Conservation (phyloP, 1,140 invertebrate genomes). For the Lepidurus packardi region DNA sequence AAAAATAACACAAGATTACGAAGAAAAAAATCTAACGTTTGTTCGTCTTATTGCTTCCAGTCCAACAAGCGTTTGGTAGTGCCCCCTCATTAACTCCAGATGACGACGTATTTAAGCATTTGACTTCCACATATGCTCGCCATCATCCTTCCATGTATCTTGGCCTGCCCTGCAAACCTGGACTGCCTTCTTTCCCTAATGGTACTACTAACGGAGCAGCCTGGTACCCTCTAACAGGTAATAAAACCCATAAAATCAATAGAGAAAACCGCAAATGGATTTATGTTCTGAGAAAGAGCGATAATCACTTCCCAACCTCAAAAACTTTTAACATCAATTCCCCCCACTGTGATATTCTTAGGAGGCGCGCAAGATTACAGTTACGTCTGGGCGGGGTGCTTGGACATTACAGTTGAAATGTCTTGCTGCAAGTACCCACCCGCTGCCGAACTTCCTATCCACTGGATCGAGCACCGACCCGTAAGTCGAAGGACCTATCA, state of each 20-base stretch:
- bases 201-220: slow-evolving; percentile 89
- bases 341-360: slow-evolving; percentile 34
- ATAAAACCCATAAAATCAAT: background rate
- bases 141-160: slow-evolving; percentile 81
- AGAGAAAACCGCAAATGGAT: slow-evolving; percentile 3
- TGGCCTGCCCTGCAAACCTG: slow-evolving; percentile 69
- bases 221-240: slow-evolving; percentile 75
- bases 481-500: slow-evolving; percentile 36
- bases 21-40: too few relatives aligned
- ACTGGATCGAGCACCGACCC: slow-evolving; percentile 57
- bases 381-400: slow-evolving; percentile 57
- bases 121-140: slow-evolving; percentile 80
- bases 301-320: background rate
- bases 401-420: slow-evolving; percentile 62
- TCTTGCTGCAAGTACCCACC: slow-evolving; percentile 58
- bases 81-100: slow-evolving; percentile 80
- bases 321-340: slow-evolving; percentile 23
- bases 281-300: slow-evolving; percentile 17
- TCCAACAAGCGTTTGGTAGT: slow-evolving; percentile 56
- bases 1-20: too few relatives aligned
- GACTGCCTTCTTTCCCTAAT: slow-evolving; percentile 65
- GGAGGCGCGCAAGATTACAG: slow-evolving; percentile 63
- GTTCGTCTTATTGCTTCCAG: background rate
- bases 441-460: slow-evolving; percentile 46
- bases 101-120: slow-evolving; percentile 85